phyloP scores from a whole-genome alignment of 2,113 vertebrate genomes.

The Onychostoma macrolepis region DNA sequence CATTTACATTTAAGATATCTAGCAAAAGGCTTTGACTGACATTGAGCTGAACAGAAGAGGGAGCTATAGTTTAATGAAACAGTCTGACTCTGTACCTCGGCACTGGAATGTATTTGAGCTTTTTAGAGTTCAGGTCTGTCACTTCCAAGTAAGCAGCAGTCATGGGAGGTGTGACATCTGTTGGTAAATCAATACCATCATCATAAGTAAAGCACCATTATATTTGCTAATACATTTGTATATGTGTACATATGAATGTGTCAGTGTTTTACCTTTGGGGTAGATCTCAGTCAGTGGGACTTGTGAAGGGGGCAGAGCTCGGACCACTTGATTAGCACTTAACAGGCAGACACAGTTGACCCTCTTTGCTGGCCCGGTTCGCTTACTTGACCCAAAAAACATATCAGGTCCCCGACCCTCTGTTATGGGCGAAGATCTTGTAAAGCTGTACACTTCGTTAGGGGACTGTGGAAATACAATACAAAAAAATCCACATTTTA shows the following conservation, averaged over 20 bases:
- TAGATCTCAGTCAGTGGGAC: constrained; percentile 91
- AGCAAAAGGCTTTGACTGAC: not conserved
- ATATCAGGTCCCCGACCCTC: constrained; percentile 65
- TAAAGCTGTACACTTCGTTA: constrained; percentile 92
- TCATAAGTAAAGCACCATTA: not conserved
- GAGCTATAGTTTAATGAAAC: constrained; percentile 31
- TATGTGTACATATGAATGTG: not conserved
- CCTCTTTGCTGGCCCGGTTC: constrained; percentile 73
- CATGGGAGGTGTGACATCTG: constrained; percentile 87
- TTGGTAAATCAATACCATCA: constrained; percentile 58
- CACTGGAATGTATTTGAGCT: constrained; percentile 92
- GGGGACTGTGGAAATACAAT: constrained; percentile 80
- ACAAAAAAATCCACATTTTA: not conserved
- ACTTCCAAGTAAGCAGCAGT: constrained; percentile 92
- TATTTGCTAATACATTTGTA: not conserved
- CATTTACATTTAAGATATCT: not conserved
- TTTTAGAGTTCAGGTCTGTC: constrained; percentile 92
- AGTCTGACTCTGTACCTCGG: constrained; percentile 80
- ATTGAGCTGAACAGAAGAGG: constrained; percentile 49
- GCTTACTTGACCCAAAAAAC: constrained; percentile 77
- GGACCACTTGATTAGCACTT: constrained; percentile 86
- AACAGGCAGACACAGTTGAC: constrained; percentile 85
- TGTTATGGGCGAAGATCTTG: constrained; percentile 77
- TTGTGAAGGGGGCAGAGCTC: constrained; percentile 84
- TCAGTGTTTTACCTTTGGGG: constrained; percentile 84